Conservation (phyloP, 2,888 invertebrate genomes). For the Amphipoea lucens region DNA sequence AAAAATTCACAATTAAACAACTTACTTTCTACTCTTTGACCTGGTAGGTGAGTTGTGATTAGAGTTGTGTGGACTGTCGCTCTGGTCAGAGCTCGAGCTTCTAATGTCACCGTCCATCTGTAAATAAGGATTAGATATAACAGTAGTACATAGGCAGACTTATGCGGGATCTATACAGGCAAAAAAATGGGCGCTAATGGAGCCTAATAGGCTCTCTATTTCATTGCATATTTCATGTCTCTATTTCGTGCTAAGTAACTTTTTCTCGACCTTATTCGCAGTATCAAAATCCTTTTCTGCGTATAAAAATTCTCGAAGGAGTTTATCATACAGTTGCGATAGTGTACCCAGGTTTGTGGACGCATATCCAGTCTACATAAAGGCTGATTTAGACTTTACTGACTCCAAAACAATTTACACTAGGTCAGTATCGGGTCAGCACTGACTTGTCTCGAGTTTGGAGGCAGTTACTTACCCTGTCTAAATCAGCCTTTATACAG, state of each 20-base stretch:
- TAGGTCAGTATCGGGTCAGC: no score
- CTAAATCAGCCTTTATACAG: neutral
- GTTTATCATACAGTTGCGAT: neutral
- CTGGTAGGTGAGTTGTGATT: slow-evolving; percentile 81
- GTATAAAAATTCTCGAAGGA: no score
- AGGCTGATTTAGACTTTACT: no score
- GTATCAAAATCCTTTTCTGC: neutral
- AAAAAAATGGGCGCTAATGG: no score
- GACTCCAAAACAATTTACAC: no score
- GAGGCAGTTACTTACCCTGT: no score
- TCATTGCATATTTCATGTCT: no score
- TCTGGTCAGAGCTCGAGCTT: slow-evolving; percentile 93
- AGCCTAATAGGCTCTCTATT: neutral
- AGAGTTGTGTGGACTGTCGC: slow-evolving; percentile 90
- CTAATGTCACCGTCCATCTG: slow-evolving; percentile 97
- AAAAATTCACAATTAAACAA: slow-evolving; percentile 2
- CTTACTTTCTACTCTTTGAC: slow-evolving; percentile 82
- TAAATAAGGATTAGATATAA: slow-evolving; percentile 26
- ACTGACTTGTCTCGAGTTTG: no score
- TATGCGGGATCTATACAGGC: no score
- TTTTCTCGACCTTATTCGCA: no score
- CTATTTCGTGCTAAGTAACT: no score
- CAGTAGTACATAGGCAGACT: neutral
- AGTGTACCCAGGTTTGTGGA: neutral
- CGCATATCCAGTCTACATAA: neutral